Evolutionary conservation across 2,888 invertebrate genomes (phyloP), one percentile per base, ranked within the genome.

Genomic region (Anorthoa munda): DNA sequence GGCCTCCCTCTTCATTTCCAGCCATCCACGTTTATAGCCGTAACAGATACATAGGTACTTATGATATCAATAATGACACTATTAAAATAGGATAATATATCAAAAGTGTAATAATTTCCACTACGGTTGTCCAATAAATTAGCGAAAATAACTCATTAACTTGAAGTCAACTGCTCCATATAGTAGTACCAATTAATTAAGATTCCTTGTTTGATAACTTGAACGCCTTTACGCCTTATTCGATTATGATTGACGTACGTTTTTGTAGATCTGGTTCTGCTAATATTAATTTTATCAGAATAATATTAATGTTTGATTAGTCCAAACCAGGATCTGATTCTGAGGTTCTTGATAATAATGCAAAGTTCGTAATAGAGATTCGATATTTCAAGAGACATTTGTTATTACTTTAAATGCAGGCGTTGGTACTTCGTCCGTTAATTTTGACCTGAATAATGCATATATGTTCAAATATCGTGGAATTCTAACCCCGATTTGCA

Each of bases 161-260:
- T 26, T 21, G 64, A 81, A 64, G 70, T 68, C 75, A 61, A 67
- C 50, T 81, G 69, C 69, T 83, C 53, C 15, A 61, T 70, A 67
- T 18, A 75, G 64, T 53, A 13, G 17, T 9, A 64, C 65, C 60
- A 81, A 81, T 84, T 75, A 75, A 67, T 80, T 70, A 67, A 60
- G 60, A 84, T 75, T 5, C 75, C 69, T 67, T 70, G 51, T 81
- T 39, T 21, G 75, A 80, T 71, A 67, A 70, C 66, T 68, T 56
- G 63, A 59, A 55, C 51, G 23, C 81, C 81, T 58, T 48, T 23
- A 48, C 55, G 39, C 80, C 80, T 31, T 83, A 64, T 75, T 70
- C 15, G 50, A 75, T 67, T 61, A 65, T 67, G 66, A 80, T 75
- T 80, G 75, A 55, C 67, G 46, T 39, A 67, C 18, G 59, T 59